A percentile compares a stretch with the other conserved stretches of the same genome.
These are phyloP conservation scores for Platorchestia sp. DNA, from an alignment of 1,140 invertebrate genomes.

Conservation along the genomic window DNA sequence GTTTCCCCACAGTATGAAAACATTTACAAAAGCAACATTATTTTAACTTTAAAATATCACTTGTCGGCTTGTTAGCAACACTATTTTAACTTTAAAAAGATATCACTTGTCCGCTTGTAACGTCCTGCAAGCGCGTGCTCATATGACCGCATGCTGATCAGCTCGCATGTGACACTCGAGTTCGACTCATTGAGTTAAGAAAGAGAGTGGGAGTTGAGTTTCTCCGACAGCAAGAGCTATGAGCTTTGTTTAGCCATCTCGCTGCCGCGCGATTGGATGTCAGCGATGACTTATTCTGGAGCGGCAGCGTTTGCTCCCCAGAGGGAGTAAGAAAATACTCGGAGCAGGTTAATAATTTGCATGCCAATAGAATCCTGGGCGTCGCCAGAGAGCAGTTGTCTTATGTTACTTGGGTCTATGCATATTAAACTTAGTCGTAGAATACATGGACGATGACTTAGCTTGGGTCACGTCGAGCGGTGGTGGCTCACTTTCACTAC, in stretches of 20 bases:
- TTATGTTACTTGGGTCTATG: constrained; percentile 28
- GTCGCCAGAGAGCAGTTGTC: constrained; percentile 41
- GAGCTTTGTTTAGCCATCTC: not conserved
- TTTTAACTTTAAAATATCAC: not conserved
- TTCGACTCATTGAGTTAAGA: not conserved
- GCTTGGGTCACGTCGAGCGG: not conserved
- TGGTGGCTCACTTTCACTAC: too few relatives aligned
- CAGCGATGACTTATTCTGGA: constrained; percentile 21
- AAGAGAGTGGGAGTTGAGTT: not conserved
- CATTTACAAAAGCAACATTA: not conserved
- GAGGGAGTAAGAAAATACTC: constrained; percentile 31
- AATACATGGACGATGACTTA: not conserved
- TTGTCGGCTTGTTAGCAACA: not conserved
- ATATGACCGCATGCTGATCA: not conserved
- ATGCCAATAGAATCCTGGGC: not conserved
- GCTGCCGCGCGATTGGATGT: not conserved
- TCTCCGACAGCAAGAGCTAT: not conserved
- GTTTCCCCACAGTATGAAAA: not conserved
- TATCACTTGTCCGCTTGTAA: not conserved
- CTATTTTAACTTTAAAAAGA: not conserved
- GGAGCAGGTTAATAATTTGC: constrained; percentile 44
- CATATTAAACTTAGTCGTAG: constrained; percentile 12
- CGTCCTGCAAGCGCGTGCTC: not conserved
- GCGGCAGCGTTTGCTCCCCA: not conserved
- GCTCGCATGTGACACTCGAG: not conserved